Conservation (phyloP, 2,888 invertebrate species). For the Carabus problematicus region DNA sequence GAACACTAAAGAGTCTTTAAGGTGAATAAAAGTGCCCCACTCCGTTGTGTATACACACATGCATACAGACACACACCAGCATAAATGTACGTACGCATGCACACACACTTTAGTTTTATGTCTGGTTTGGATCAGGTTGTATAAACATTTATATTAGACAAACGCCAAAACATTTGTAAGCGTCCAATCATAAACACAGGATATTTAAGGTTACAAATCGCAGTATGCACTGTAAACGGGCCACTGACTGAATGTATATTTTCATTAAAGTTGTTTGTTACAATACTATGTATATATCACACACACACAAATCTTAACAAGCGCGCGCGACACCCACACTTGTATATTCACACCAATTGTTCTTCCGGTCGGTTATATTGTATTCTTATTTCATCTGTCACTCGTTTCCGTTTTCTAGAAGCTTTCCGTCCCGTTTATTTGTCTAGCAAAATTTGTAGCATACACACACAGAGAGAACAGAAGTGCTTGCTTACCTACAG, state of each 20-base stretch:
- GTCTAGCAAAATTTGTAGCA: no score
- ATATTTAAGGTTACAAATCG: conserved; percentile 26
- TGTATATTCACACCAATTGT: neutral
- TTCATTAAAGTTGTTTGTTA: conserved; percentile 2
- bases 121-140: conserved; percentile 41
- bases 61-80: conserved; percentile 10
- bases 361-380: neutral
- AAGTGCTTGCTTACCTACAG: conserved; percentile 2
- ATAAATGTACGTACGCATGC: no score
- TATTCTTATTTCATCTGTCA: no score
- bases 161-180: conserved; percentile 40
- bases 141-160: conserved; percentile 42
- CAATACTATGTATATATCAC: neutral
- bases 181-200: conserved; percentile 10
- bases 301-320: conserved; percentile 1
- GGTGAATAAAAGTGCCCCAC: conserved; percentile 36
- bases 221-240: conserved; percentile 17
- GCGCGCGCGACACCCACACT: neutral
- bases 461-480: neutral
- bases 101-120: conserved; percentile 30
- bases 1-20: conserved; percentile 29
- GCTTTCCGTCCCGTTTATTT: no score
- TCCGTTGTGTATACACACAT: conserved; percentile 16
- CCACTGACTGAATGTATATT: conserved; percentile 30
- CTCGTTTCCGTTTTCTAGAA: no score